Evolutionary conservation across 2,797 vertebrate species (phyloP).

Genomic region (Cephalopachus bancanus): DNA sequence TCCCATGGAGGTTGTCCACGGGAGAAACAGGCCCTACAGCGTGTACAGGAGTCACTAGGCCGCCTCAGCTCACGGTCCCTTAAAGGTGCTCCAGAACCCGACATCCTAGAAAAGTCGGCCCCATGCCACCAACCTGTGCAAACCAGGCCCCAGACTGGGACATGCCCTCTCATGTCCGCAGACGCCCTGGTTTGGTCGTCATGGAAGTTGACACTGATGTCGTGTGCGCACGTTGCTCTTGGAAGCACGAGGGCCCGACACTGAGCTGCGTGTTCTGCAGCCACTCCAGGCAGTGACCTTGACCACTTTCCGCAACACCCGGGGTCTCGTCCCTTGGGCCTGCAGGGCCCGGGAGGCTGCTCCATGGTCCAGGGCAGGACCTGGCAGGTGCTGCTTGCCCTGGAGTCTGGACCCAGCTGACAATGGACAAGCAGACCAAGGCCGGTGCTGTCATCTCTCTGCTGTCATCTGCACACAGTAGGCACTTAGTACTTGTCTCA

Average conservation of each 20-base stretch:
- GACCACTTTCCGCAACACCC: not conserved
- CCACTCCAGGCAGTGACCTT: not conserved
- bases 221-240: no score
- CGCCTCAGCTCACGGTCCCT: not conserved
- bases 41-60: no score
- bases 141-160: not conserved
- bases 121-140: no score
- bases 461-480: not conserved
- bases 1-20: not conserved
- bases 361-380: not conserved
- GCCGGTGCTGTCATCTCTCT: not conserved
- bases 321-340: no score
- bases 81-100: not conserved
- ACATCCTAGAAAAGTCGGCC: not conserved
- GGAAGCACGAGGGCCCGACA: no score
- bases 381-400: not conserved
- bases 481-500: not conserved
- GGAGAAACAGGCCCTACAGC: not conserved
- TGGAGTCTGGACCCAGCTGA: not conserved
- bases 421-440: not conserved
- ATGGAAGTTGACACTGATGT: no score
- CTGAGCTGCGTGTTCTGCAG: no score
- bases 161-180: not conserved
- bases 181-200: no score
- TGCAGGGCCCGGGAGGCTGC: not conserved